Base-by-base conservation (phyloP, 2,113 vertebrate genomes). In the Gasterosteus aculeatus region DNA sequence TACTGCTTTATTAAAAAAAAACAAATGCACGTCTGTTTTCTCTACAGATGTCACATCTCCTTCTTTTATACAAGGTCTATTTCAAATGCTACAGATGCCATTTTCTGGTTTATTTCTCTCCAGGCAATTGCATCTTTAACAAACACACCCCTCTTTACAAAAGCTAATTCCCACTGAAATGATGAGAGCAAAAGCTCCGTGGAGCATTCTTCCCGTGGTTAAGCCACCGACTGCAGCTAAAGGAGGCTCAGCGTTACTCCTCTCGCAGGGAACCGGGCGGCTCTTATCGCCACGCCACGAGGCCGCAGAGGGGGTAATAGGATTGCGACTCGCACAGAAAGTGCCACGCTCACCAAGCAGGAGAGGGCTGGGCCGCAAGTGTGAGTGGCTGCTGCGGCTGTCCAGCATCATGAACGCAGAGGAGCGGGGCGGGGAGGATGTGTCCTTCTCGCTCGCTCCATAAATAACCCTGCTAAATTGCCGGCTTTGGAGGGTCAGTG, bases 381-480 rank as follows among this genome's bases (percentile, higher is more conserved):
- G 75, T 75, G 81, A 75, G 75, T 42, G 75, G 80, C 68, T 44
- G 75, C 16, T 83, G 87, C 57, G 47, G 77, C 85, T 83, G 80
- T 82, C 89, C 91, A 74, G 84, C 86, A 84, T 81, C 79, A 70
- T 75, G 69, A 85, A 79, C 83, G 85, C 79, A 77, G 72, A 82
- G 61, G 41, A 75, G 76, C 79, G 84, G 78, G 22, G 69, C 42
- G 35, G 80, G 73, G 78, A 77, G 86, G 85, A 82, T 85, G 89
- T 82, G 84, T 83, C 87, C 22, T 26, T 26, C 22, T 79, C 82
- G 72, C 81, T 75, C 81, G 46, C 65, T 87, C 86, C 81, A 88
- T 86, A 93, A 92, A 92, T 90, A 91, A 88, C 82, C 79, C 78
- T 80, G 77, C 81, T 87, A 91, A 92, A 92, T 93, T 90, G 89